phyloP scores from a whole-genome alignment of 2,113 vertebrate genomes.

The Microtus pennsylvanicus region DNA sequence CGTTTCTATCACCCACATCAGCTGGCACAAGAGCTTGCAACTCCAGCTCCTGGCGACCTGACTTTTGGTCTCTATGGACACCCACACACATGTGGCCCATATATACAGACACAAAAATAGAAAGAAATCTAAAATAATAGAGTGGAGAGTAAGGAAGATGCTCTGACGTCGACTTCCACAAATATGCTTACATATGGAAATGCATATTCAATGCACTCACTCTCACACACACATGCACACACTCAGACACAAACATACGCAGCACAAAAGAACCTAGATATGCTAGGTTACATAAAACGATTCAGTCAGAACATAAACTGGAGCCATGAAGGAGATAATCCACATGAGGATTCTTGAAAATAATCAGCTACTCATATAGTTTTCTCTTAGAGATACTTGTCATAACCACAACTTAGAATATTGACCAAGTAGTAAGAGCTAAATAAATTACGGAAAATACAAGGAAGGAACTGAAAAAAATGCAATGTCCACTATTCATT shows the following conservation, averaged over 20 bases:
- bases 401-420: slow-evolving; percentile 42
- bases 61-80: neutral
- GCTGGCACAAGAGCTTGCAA: neutral
- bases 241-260: neutral
- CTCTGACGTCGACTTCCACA: neutral
- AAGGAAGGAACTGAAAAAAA: slow-evolving; percentile 24
- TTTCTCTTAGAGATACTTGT: neutral
- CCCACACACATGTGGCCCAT: neutral
- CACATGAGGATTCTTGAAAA: slow-evolving; percentile 11
- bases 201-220: neutral
- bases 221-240: neutral
- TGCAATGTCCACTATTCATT: slow-evolving; percentile 48
- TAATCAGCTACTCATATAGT: neutral
- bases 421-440: neutral
- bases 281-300: slow-evolving; percentile 44
- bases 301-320: slow-evolving; percentile 30
- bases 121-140: no score
- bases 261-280: neutral
- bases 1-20: neutral
- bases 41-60: neutral
- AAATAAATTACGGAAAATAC: slow-evolving; percentile 50
- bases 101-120: neutral
- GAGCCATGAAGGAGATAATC: slow-evolving; percentile 17
- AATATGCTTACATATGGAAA: no score
- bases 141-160: neutral